Percentiles rank a stretch among this genome's conserved stretches.
These are phyloP conservation scores for Merops nubicus DNA, from an alignment of 2,113 vertebrate genomes.

Conservation along the genomic window DNA sequence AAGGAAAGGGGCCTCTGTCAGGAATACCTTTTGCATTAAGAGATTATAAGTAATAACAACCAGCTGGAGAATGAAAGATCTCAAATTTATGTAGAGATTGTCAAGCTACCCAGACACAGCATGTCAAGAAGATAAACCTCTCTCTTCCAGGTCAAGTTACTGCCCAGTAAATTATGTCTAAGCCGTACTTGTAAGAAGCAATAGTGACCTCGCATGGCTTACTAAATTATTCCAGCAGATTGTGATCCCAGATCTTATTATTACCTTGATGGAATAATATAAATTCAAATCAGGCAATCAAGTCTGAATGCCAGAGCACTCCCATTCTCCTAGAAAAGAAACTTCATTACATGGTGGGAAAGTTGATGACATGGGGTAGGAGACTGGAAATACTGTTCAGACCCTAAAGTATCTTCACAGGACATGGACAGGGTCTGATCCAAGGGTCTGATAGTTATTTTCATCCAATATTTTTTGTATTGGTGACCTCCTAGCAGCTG, in stretches of 20 bases:
- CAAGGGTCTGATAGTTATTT: background rate
- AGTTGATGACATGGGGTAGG: background rate
- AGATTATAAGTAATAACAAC: slow-evolving; percentile 62
- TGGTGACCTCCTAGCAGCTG: background rate
- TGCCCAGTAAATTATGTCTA: slow-evolving; percentile 51
- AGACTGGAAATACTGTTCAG: background rate
- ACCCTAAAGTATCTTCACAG: background rate
- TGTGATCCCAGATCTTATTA: slow-evolving; percentile 23
- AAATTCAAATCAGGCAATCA: slow-evolving; percentile 30
- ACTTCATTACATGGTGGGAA: background rate
- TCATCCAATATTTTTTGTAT: background rate
- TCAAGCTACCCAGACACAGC: slow-evolving; percentile 23
- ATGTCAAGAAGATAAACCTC: slow-evolving; percentile 58
- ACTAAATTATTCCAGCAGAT: slow-evolving; percentile 47
- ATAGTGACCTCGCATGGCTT: slow-evolving; percentile 56
- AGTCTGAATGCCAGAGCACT: background rate
- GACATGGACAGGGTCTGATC: background rate
- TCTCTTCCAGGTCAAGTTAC: slow-evolving; percentile 63
- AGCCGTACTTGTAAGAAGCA: slow-evolving; percentile 27
- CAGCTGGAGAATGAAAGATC: slow-evolving; percentile 61
- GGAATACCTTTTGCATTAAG: slow-evolving; percentile 60
- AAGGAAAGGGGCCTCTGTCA: slow-evolving; percentile 37
- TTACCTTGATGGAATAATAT: slow-evolving; percentile 31
- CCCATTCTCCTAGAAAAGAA: background rate
- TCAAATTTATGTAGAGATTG: slow-evolving; percentile 53